Evolutionary conservation across 2,888 invertebrate species (phyloP), one percentile per base, ranked within the genome.

Genomic region (Oligia fasciuncula): DNA sequence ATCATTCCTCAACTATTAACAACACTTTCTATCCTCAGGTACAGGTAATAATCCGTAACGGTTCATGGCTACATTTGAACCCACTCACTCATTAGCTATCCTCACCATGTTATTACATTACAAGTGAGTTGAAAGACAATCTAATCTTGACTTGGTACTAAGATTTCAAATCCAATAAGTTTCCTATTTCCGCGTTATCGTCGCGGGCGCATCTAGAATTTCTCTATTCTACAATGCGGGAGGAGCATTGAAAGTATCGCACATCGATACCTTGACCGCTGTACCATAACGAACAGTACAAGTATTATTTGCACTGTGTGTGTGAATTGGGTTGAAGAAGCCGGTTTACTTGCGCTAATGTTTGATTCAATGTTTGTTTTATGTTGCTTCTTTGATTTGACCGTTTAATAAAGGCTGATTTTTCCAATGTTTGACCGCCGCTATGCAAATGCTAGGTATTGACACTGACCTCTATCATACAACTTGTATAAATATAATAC

Each of bases 231-330:
- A 73, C 85, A 78, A 84, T 73, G 75, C 49, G 62, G 23, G 71
- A 49, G 23, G 71, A 49, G 43, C 57, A 85, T 79, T 78, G 83
- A 84, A 85, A 88, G 83, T 88, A 88, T 87, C 83, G 85, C 81
- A 88, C 86, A 87, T 87, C 87, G 88, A 87, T 87, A 89, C 88
- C 79, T 86, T 89, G 89, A 89, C 89, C 90, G 83, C 86, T 77
- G 90, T 89, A 88, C 88, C 90, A 86, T 90, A 86, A 89, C 88
- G 81, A 79, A 87, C 83, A 75, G 87, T 81, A 81, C 79, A 81
- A 76, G 65, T 78, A 73, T 69, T 71, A 78, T 80, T 81, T 69
- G 63, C 77, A 77, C 60, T 57, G 76, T 72, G 71, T 84, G 76
- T 80, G 83, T 71, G 76, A 87, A 83, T 69, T 79, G 43, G 80